Evolutionary conservation across 2,888 invertebrate species (phyloP).

Genomic region (Odontocolon sp.): DNA sequence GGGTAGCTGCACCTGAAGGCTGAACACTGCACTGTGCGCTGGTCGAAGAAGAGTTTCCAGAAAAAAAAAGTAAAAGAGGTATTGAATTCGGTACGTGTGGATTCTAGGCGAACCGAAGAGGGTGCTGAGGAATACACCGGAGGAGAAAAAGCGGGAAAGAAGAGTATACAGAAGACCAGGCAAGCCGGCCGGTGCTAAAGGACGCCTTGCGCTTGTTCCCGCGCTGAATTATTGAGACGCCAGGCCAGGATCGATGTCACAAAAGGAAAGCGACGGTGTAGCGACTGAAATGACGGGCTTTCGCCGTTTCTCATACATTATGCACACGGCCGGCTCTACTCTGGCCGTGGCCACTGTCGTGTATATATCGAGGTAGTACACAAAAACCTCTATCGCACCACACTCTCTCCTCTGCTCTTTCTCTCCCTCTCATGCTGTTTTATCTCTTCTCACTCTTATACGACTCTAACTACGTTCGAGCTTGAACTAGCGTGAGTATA

Average conservation of each 20-base stretch:
- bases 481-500: no score
- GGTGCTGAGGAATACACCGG: no score
- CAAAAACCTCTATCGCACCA: conserved; percentile 63
- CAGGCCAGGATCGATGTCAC: conserved; percentile 79
- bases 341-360: conserved; percentile 69
- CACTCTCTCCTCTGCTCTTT: conserved; percentile 15
- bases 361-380: conserved; percentile 67
- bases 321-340: conserved; percentile 74
- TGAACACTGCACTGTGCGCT: conserved; percentile 7
- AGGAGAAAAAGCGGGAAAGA: no score
- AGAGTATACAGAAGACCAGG: conserved; percentile 14
- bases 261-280: conserved; percentile 76
- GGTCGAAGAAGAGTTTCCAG: conserved; percentile 29
- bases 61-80: conserved; percentile 3
- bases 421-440: conserved; percentile 27
- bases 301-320: conserved; percentile 78
- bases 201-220: conserved; percentile 78
- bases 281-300: conserved; percentile 80
- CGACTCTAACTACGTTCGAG: no score
- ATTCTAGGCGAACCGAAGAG: no score
- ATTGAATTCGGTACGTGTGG: no score
- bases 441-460: conserved; percentile 28
- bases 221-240: conserved; percentile 80
- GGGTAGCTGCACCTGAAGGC: conserved; percentile 39
- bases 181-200: conserved; percentile 48